Percentiles rank a stretch among this genome's conserved stretches.
These are phyloP conservation scores for Tenrec ecaudatus DNA, from an alignment of 2,113 vertebrate genomes.

Conservation along the genomic window DNA sequence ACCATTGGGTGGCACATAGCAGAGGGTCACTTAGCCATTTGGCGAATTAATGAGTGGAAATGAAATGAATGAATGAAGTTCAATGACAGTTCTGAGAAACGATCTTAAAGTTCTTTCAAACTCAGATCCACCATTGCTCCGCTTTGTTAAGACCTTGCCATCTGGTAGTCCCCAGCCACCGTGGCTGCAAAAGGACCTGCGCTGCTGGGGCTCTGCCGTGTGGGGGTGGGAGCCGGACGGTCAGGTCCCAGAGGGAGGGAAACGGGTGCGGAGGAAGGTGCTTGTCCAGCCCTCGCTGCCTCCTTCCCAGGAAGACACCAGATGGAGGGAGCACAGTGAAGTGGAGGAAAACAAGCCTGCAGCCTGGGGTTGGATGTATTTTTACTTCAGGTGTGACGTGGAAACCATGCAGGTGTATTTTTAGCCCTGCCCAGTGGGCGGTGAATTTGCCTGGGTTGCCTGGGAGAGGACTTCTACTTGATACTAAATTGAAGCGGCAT, in stretches of 20 bases:
- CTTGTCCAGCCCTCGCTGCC: background rate
- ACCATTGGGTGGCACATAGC: background rate
- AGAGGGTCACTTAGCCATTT: background rate
- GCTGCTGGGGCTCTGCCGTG: background rate
- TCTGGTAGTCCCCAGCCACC: conserved; percentile 57
- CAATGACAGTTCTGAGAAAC: background rate
- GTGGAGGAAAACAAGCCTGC: conserved; percentile 49
- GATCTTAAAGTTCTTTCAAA: background rate
- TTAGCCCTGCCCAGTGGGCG: conserved; percentile 81
- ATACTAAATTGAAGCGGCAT: conserved; percentile 77
- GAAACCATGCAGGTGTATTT: conserved; percentile 73
- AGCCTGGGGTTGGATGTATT: conserved; percentile 74
- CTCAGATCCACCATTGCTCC: background rate
- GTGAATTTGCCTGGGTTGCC: conserved; percentile 78
- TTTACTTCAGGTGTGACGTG: conserved; percentile 82
- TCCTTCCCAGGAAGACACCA: conserved; percentile 36
- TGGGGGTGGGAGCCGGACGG: background rate
- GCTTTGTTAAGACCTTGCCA: background rate
- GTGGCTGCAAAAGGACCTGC: conserved; percentile 27
- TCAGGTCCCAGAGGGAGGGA: background rate
- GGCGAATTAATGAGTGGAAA: background rate
- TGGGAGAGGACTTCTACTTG: conserved; percentile 78
- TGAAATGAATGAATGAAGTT: background rate
- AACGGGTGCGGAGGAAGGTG: conserved; percentile 6
- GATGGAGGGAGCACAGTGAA: conserved; percentile 71